A percentile compares a stretch with the other conserved stretches of the same genome.
phyloP scores from a whole-genome alignment of 2,113 vertebrate genomes.

The Trochalopteron elliotii region DNA sequence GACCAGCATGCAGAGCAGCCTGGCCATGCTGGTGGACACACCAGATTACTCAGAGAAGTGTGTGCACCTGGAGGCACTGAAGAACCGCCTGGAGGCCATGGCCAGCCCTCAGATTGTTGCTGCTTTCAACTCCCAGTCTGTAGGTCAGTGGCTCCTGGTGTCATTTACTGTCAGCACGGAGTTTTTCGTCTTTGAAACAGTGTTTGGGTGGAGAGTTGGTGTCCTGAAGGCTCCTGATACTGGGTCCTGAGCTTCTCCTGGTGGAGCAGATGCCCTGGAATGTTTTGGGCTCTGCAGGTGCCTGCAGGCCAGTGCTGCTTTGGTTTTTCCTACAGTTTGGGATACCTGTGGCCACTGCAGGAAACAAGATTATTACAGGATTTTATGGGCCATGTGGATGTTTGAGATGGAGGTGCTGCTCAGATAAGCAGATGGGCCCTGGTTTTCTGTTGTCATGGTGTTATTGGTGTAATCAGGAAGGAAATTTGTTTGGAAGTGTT shows the following conservation, averaged over 20 bases:
- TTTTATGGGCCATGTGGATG: neutral
- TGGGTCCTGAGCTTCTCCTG: neutral
- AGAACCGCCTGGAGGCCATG: constrained; percentile 94
- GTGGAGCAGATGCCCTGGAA: neutral
- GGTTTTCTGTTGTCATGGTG: neutral
- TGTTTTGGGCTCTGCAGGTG: neutral
- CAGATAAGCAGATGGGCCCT: neutral
- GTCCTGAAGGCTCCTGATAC: neutral
- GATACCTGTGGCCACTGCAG: neutral
- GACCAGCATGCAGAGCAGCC: constrained; percentile 94
- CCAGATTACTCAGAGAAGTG: constrained; percentile 97
- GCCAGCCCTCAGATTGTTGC: constrained; percentile 93
- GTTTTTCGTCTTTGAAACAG: neutral
- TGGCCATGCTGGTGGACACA: constrained; percentile 94
- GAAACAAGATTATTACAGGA: neutral
- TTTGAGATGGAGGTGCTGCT: neutral
- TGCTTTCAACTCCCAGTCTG: constrained; percentile 87
- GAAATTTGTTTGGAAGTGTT: neutral
- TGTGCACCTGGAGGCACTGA: constrained; percentile 92
- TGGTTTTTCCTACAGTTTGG: rapidly evolving
- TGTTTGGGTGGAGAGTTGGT: neutral
- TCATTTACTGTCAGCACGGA: neutral
- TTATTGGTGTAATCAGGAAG: neutral
- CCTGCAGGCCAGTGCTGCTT: neutral
- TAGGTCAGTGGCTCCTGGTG: constrained; percentile 73